Base-by-base conservation (phyloP, 2,888 invertebrate genomes). In the Petrolisthes manimaculis region DNA sequence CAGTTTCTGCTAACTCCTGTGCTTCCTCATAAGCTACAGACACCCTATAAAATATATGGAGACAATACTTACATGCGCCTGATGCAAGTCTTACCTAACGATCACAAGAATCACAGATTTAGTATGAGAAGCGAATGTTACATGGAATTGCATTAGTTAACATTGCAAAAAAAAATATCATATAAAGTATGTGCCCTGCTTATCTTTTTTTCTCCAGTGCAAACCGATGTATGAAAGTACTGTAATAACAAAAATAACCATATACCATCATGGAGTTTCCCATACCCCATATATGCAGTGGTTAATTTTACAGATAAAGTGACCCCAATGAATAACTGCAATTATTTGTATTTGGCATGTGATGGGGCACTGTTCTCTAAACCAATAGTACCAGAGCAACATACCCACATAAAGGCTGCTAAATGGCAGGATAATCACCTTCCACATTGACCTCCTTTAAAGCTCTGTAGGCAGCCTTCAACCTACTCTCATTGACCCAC, bases 91-190 rank as follows among this genome's bases (percentile, higher is more conserved):
- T 89, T 89, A 89, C 85, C 88, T 89, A 89, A 89, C 88, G 85
- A 89, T 89, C 88, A 89, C 88, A 89, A 89, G 88, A 89, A 89
- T 89, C 88, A 89, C 88, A 89, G 88, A 89, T 89, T 89, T 89
- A 89, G 88, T 89, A 89, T 84, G 82, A 89, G 85, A 89, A 89
- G 88, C 88, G 88, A 89, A 89, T 89, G 88, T 89, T 89, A 89
- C 77, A 89, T 85, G 88, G 88, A 89, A 89, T 89, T 89, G 86
- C 85, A 89, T 89, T 85, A 82, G 88, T 89, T 89, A 85, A 89
- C 84, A 89, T 80, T 89, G 85, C 88, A 83, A 86, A 86, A 85
- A 55, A 86, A 75, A 86, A n/a, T 77, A 86, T 83, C 69, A 86
- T 80, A 86, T 61, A 86, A 75, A 82, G n/a, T 82, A 86, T 83